These are phyloP conservation scores for Nysson spinosus DNA, from an alignment of 2,888 invertebrate species.

Conservation along the genomic window DNA sequence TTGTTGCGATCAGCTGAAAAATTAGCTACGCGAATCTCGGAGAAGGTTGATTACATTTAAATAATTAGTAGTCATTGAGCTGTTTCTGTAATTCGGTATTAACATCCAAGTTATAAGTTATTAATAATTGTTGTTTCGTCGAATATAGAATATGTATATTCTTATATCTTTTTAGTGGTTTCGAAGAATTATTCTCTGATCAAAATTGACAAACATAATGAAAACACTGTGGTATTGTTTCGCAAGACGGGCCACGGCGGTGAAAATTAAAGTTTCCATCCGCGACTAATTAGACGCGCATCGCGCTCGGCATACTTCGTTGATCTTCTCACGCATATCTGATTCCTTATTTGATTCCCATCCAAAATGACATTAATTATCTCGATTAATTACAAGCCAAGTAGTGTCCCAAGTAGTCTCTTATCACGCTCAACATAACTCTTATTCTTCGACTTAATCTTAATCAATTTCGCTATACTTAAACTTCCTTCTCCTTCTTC, in stretches of 20 bases:
- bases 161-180: background rate
- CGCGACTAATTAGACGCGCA: constrained; percentile 36
- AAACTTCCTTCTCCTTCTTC: too few relatives aligned
- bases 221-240: constrained; percentile 19
- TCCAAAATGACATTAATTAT: background rate
- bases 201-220: too few relatives aligned
- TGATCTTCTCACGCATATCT: background rate
- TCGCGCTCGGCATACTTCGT: constrained; percentile 14
- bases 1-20: background rate
- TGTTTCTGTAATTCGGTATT: too few relatives aligned
- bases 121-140: too few relatives aligned
- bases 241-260: constrained; percentile 38
- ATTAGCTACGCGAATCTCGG: too few relatives aligned
- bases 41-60: too few relatives aligned
- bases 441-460: background rate
- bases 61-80: too few relatives aligned
- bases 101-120: too few relatives aligned
- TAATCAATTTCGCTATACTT: too few relatives aligned
- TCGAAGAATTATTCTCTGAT: too few relatives aligned
- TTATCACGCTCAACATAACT: background rate
- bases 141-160: too few relatives aligned
- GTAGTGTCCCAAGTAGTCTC: background rate
- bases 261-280: constrained; percentile 31
- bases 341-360: constrained; percentile 1
- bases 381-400: background rate